Evolutionary conservation across 2,797 vertebrate species (phyloP).

Genomic region (Sandelia bainsii): DNA sequence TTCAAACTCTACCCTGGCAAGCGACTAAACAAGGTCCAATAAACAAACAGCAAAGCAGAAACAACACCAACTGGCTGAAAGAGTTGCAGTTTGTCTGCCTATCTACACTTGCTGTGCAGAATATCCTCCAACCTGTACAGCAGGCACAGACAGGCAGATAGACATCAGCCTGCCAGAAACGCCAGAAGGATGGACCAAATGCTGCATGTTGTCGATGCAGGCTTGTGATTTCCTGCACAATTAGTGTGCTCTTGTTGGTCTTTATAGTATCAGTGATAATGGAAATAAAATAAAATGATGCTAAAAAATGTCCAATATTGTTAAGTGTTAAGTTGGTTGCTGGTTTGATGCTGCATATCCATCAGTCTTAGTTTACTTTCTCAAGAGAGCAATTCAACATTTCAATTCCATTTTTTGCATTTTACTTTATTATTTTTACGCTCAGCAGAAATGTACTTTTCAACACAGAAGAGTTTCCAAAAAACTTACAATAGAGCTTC

Average conservation of each 20-base stretch:
- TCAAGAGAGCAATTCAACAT: too few relatives aligned
- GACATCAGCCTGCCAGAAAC: conserved; percentile 91
- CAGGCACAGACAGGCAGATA: conserved; percentile 99
- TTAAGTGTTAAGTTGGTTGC: not conserved
- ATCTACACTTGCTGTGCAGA: conserved; percentile 99
- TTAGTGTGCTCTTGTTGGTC: not conserved
- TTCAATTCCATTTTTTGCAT: too few relatives aligned
- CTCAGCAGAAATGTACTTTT: too few relatives aligned
- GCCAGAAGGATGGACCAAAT: conserved; percentile 58
- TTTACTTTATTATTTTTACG: too few relatives aligned
- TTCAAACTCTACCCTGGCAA: conserved; percentile 8
- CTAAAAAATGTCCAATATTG: not conserved
- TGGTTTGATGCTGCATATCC: too few relatives aligned
- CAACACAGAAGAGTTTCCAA: too few relatives aligned
- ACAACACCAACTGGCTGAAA: conserved; percentile 83
- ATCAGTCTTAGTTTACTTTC: too few relatives aligned
- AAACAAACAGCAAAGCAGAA: conserved; percentile 33
- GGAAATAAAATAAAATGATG: conserved; percentile 17
- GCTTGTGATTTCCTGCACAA: conserved; percentile 2
- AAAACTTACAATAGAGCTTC: too few relatives aligned
- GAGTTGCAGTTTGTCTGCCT: conserved; percentile 98
- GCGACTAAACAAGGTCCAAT: conserved; percentile 14
- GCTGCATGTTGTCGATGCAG: conserved; percentile 27
- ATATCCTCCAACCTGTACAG: conserved; percentile 98
- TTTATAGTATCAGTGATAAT: conserved; percentile 3